These are phyloP conservation scores for Trissolcus japonicus DNA, from an alignment of 2,888 invertebrate species.

Conservation along the genomic window DNA sequence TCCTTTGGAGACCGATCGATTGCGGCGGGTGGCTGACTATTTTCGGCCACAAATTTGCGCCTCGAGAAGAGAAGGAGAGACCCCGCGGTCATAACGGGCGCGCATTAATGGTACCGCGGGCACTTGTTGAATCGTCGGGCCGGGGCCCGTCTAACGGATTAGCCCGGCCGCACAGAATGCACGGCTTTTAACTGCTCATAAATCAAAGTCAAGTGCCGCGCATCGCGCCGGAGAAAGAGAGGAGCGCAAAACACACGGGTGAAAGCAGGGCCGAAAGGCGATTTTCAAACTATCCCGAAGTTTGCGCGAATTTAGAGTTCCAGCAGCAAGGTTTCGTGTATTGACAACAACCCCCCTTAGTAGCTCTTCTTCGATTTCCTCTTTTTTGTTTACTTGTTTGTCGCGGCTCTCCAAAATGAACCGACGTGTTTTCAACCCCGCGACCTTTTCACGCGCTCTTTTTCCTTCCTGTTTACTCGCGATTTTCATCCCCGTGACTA, in stretches of 20 bases:
- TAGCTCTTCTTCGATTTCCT: not conserved
- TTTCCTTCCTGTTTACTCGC: not conserved
- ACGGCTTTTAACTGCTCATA: constrained; percentile 69
- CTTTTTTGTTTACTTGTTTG: constrained; percentile 17
- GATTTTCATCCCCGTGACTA: not conserved
- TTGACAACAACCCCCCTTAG: constrained; percentile 15
- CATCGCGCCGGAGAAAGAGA: constrained; percentile 48
- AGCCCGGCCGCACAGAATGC: constrained; percentile 65
- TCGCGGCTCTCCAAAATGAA: not conserved
- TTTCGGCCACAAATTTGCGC: constrained; percentile 5
- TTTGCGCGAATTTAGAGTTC: constrained; percentile 13
- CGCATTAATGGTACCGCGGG: constrained; percentile 54
- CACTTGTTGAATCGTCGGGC: constrained; percentile 64
- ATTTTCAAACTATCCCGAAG: constrained; percentile 12
- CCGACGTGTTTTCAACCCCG: not conserved
- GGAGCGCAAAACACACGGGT: constrained; percentile 13
- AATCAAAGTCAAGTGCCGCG: constrained; percentile 69
- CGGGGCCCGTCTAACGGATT: constrained; percentile 69
- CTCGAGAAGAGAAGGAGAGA: constrained; percentile 7
- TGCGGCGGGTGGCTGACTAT: constrained; percentile 18
- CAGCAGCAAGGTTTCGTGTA: not conserved
- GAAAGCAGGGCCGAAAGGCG: constrained; percentile 17
- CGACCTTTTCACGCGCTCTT: constrained; percentile 1
- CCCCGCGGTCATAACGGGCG: constrained; percentile 54
- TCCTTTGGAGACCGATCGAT: not conserved